Evolutionary conservation across 2,888 invertebrate species (phyloP).

Genomic region (Limnephilus marmoratus): DNA sequence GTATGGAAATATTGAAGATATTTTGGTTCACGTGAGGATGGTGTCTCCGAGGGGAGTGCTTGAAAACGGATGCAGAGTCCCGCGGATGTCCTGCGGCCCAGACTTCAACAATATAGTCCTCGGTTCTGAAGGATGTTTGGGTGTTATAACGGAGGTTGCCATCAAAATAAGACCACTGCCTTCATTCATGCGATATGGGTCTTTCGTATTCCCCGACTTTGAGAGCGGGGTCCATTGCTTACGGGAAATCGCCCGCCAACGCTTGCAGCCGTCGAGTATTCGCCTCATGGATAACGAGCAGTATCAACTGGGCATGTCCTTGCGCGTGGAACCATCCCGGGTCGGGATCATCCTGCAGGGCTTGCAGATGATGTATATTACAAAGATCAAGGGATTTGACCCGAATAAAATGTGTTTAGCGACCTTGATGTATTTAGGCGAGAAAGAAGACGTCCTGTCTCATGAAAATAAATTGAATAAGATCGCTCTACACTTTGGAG

Average conservation of each 20-base stretch:
- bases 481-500: slow-evolving; percentile 86
- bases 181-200: slow-evolving; percentile 90
- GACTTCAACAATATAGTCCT: slow-evolving; percentile 93
- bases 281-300: slow-evolving; percentile 98
- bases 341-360: slow-evolving; percentile 84
- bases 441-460: slow-evolving; percentile 82
- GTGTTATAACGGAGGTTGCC: slow-evolving; percentile 95
- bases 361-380: slow-evolving; percentile 91
- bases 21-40: slow-evolving; percentile 92
- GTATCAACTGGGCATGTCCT: slow-evolving; percentile 92
- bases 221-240: slow-evolving; percentile 92
- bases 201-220: slow-evolving; percentile 96
- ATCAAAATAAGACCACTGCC: slow-evolving; percentile 93
- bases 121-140: slow-evolving; percentile 97
- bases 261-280: slow-evolving; percentile 96
- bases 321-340: slow-evolving; percentile 81
- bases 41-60: slow-evolving; percentile 90
- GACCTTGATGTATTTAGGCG: slow-evolving; percentile 95
- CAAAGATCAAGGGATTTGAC: slow-evolving; percentile 91
- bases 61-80: slow-evolving; percentile 89
- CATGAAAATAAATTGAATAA: slow-evolving; percentile 88
- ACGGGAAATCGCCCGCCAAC: slow-evolving; percentile 86
- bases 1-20: slow-evolving; percentile 98
- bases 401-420: slow-evolving; percentile 90
- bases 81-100: slow-evolving; percentile 94